Percentiles rank a stretch among this genome's conserved stretches.
phyloP scores from a whole-genome alignment of 1,140 invertebrate species.

The Eupristina koningsbergeri region DNA sequence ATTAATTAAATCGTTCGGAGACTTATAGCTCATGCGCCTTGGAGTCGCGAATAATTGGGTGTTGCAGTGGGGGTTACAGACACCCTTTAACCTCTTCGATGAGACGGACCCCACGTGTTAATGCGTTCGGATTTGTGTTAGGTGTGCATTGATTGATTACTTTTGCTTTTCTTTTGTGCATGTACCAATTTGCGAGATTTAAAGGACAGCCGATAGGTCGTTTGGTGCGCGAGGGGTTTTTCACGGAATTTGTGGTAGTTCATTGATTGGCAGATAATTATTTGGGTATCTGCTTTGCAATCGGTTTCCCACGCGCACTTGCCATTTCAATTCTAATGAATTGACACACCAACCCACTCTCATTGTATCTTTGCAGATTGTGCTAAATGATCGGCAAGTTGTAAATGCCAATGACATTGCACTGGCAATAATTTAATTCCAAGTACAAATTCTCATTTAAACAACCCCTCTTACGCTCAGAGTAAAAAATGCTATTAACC shows the following conservation, averaged over 20 bases:
- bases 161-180: no score
- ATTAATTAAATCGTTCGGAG: constrained; percentile 41
- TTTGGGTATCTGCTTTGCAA: neutral
- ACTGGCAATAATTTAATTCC: neutral
- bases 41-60: constrained; percentile 24
- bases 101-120: neutral
- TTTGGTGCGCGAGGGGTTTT: no score
- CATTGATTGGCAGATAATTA: neutral
- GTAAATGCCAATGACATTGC: neutral
- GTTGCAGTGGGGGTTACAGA: no score
- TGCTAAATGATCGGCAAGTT: neutral
- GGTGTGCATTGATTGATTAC: neutral
- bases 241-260: no score
- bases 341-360: neutral
- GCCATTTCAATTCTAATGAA: neutral
- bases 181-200: no score
- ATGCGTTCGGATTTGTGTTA: constrained; percentile 17
- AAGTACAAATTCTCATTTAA: neutral
- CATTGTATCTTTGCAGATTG: neutral
- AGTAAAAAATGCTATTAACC: neutral
- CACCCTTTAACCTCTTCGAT: no score
- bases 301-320: neutral
- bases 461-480: neutral
- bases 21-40: constrained; percentile 3
- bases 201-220: no score